Conservation (phyloP, 1,140 invertebrate genomes). For the Aporrectodea caliginosa region DNA sequence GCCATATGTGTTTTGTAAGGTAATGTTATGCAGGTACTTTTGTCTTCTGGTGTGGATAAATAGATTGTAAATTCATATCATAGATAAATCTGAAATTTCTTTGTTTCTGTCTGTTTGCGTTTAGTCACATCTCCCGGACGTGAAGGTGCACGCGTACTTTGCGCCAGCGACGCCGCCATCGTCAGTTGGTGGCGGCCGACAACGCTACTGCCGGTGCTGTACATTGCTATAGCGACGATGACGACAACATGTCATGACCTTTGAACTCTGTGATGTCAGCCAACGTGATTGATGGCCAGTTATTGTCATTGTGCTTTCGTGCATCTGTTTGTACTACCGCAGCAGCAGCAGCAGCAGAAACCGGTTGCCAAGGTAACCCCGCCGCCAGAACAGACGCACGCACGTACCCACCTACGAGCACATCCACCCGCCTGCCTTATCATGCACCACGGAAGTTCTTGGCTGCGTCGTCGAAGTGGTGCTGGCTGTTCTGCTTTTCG, state of each 20-base stretch:
- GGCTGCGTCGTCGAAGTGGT: no score
- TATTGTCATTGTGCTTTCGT: background rate
- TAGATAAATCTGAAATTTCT: no score
- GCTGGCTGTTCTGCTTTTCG: background rate
- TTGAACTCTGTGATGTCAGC: no score
- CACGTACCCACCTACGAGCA: background rate
- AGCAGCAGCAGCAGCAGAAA: no score
- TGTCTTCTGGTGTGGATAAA: no score
- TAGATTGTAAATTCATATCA: no score
- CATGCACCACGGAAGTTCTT: background rate
- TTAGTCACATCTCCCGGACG: slow-evolving; percentile 90
- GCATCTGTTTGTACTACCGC: background rate
- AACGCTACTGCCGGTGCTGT: slow-evolving; percentile 91
- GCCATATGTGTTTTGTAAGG: background rate
- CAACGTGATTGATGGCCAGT: background rate
- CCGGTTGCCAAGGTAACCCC: background rate
- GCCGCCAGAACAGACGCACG: background rate
- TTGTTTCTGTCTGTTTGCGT: slow-evolving; percentile 36
- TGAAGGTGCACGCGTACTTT: slow-evolving; percentile 98
- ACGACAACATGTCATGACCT: no score
- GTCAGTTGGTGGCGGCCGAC: slow-evolving; percentile 76
- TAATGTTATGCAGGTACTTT: background rate
- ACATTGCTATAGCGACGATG: slow-evolving; percentile 67
- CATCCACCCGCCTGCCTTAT: background rate
- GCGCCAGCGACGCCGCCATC: slow-evolving; percentile 94